Base-by-base conservation (phyloP, 2,113 vertebrate species). In the Turdus rufiventris region DNA sequence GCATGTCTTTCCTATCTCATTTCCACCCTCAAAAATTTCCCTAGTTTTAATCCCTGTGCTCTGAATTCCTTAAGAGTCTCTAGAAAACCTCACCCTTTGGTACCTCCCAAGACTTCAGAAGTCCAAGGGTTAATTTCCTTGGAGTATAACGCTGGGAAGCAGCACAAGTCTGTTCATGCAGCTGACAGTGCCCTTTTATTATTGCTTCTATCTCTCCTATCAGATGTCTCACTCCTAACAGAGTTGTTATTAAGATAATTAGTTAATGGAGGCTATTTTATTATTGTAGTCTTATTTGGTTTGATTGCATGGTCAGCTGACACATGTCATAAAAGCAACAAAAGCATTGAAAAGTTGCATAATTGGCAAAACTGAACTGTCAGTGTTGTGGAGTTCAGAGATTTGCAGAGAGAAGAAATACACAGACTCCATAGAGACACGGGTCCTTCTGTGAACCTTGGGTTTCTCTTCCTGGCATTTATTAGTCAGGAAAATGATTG, bases 181-280 rank as follows among this genome's bases (percentile, higher is more conserved):
- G 51, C 8, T 40, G 28, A 84, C 65, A 86, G 70, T 75, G 82
- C 86, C 82, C 70, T 91, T 94, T 93, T 58, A 82, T 88, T 83
- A 77, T 63, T 86, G 53, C 65, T 90, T 96, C 65, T 96, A 68
- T 89, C 93, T 75, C 74, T 88, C 45, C 87, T 93, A 94, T 97
- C 84, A 66, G 40, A 74, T 42, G 93, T 94, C 94, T 97, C 92
- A 82, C 8, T 40, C 80, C 91, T 93, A 93, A 94, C 94, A 89
- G 71, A 62, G 79, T 50, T 72, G 92, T 95, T 95, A 92, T 97
- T 96, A 95, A 85, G 91, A 61, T 94, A 95, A 97, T 95, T 95
- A 96, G 85, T 97, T 97, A 96, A 96, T 95, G 88, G 5, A 28
- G 66, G 88, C 95, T 96, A 91, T 87, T 73, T 94, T 90, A 75